Evolutionary conservation across 2,113 vertebrate genomes (phyloP).

Genomic region (Hydrochoerus hydrochaeris): DNA sequence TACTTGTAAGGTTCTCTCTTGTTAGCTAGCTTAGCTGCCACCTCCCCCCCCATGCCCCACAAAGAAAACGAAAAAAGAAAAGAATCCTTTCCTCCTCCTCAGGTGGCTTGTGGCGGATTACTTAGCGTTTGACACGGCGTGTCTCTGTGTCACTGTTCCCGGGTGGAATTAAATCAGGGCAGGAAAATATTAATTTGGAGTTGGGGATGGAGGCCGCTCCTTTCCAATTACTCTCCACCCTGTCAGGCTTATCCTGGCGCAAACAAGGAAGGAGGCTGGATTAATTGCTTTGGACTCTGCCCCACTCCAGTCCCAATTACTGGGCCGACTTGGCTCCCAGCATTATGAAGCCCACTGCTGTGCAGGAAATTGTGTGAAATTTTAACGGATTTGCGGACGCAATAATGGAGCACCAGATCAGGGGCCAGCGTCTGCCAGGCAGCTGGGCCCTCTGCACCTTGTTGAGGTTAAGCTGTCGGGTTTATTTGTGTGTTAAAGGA

Average conservation of each 20-base stretch:
- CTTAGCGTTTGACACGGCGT: conserved; percentile 88
- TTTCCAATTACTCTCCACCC: conserved; percentile 98
- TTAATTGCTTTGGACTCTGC: conserved; percentile 99
- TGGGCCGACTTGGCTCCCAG: conserved; percentile 98
- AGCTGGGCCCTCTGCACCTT: conserved; percentile 81
- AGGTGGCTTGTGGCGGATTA: conserved; percentile 88
- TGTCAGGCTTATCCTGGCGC: conserved; percentile 95
- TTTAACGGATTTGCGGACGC: conserved; percentile 94
- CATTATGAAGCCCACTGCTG: conserved; percentile 96
- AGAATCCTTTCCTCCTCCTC: conserved; percentile 81
- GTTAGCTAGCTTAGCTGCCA: conserved; percentile 48
- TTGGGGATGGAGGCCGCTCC: conserved; percentile 94
- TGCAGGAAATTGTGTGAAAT: conserved; percentile 99
- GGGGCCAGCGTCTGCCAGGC: conserved; percentile 83
- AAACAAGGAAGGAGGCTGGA: conserved; percentile 98
- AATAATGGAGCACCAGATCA: conserved; percentile 89
- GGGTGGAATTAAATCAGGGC: conserved; percentile 94
- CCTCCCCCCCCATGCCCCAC: neutral
- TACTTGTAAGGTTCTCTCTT: conserved; percentile 40
- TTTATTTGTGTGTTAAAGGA: conserved; percentile 87
- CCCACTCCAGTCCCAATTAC: conserved; percentile 99
- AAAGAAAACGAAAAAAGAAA: conserved; percentile 69
- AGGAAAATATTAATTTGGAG: conserved; percentile 99
- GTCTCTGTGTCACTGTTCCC: conserved; percentile 91
- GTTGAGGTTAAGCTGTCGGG: conserved; percentile 87